phyloP scores from a whole-genome alignment of 2,888 invertebrate genomes.

The Hypolimnas misippus region DNA sequence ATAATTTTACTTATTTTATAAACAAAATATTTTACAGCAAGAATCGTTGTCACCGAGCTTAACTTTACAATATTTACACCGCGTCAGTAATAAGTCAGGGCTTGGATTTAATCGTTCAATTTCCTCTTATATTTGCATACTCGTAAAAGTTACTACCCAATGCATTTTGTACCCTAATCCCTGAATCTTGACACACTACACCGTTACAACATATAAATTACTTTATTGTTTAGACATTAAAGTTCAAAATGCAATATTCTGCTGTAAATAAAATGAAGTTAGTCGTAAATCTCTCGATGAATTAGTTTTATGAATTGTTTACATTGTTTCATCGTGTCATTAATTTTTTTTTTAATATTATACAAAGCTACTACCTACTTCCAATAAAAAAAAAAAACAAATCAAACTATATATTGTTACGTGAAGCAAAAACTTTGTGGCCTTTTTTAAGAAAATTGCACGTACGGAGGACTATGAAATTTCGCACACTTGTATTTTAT shows the following conservation, averaged over 20 bases:
- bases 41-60: constrained; percentile 46
- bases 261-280: constrained; percentile 48
- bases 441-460: no score
- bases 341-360: not conserved
- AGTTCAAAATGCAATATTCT: constrained; percentile 23
- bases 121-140: constrained; percentile 76
- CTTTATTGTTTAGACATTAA: constrained; percentile 24
- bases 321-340: constrained; percentile 33
- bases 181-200: constrained; percentile 59
- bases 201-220: constrained; percentile 23
- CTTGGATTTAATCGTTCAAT: constrained; percentile 73
- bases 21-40: constrained; percentile 10
- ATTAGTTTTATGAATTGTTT: constrained; percentile 46
- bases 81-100: constrained; percentile 60
- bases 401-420: no score
- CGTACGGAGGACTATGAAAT: no score
- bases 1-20: no score
- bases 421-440: no score
- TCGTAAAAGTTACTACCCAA: constrained; percentile 79
- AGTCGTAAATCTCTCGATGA: constrained; percentile 52
- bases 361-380: no score
- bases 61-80: constrained; percentile 53
- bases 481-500: no score
- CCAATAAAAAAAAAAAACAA: not conserved
- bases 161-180: constrained; percentile 77